A percentile compares a stretch with the other conserved stretches of the same genome.
Conservation (phyloP, 1,140 invertebrate species). For the Babylonia areolata region DNA sequence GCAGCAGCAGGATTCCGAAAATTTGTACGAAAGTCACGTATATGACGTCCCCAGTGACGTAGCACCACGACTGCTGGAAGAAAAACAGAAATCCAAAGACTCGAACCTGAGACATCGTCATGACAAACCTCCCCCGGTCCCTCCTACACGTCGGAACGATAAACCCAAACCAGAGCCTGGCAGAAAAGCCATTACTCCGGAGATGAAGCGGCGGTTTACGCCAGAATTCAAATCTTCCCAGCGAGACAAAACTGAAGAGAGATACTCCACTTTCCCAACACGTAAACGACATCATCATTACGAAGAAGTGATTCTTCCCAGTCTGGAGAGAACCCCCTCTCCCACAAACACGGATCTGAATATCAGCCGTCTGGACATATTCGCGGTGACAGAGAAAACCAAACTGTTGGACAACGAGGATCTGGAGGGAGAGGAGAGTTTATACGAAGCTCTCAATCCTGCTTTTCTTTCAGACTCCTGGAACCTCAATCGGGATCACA, state of each 20-base stretch:
- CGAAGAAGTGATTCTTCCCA: background rate
- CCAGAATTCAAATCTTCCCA: background rate
- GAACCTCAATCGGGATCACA: background rate
- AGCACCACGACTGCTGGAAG: background rate
- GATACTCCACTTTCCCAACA: conserved; percentile 35
- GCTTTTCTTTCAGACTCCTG: conserved; percentile 19
- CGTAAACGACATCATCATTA: background rate
- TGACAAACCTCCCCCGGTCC: conserved; percentile 24
- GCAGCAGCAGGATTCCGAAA: background rate
- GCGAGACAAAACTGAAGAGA: background rate
- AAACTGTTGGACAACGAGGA: background rate
- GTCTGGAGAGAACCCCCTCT: background rate
- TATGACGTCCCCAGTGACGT: conserved; percentile 25
- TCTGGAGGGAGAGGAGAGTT: background rate
- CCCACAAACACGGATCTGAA: background rate
- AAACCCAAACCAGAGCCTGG: background rate
- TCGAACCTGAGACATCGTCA: background rate
- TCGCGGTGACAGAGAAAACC: background rate
- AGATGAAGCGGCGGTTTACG: background rate
- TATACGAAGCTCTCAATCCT: conserved; percentile 12
- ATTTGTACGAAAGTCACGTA: background rate
- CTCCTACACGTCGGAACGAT: background rate
- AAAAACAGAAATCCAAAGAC: background rate
- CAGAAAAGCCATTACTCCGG: conserved; percentile 10
- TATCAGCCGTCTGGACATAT: conserved; percentile 12